Evolutionary conservation across 35 echinoderm and acorn worm species (phyloP), one percentile per base, ranked within the genome.

Genomic region (Anneissia japonica): DNA sequence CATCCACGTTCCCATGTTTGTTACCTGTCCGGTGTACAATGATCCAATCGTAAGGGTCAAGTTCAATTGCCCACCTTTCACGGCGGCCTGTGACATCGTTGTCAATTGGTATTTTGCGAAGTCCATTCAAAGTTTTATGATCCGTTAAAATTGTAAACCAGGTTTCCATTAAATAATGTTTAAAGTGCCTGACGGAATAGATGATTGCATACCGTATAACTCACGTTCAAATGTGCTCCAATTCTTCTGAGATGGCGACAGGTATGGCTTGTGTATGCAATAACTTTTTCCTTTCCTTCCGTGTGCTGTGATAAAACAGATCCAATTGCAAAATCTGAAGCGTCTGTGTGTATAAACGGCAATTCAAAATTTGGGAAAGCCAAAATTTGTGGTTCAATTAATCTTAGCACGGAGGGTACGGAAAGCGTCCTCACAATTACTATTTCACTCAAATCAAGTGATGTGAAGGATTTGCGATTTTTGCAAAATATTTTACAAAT

Each of bases 141-240:
- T 88, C 77, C 4, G 86, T 81, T 17, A 81, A 38, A 56, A 88
- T 81, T 12, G 64, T 34, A 73, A 88, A 88, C 7, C 34, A 75
- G 37, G 43, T 33, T 38, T 26, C 19, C 17, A 21, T 30, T 23
- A 87, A 37, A 80, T 87, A 87, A 33, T 77, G 75, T 1, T 41
- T 21, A 31, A 87, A 72, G 51, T 14, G 51, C 12, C n/a, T 72
- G 12, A n/a, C n/a, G 51, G n/a, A 14, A 88, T 35, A 51, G 19
- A 26, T 76, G 38, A 78, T 79, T 72, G 39, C 32, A 84, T 84
- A 37, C 39, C 85, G 16, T 12, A 87, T 80, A 87, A 46, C 80
- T 87, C 85, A n/a, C 85, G 39, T 26, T 87, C 85, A 80, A 45
- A 87, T 30, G 85, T 72, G 0, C 75, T 79, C 85, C 85, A 87